Percentiles rank a stretch among this genome's conserved stretches.
These are phyloP conservation scores for Lasioglossum baleicum DNA, from an alignment of 1,140 invertebrate genomes.

Conservation along the genomic window DNA sequence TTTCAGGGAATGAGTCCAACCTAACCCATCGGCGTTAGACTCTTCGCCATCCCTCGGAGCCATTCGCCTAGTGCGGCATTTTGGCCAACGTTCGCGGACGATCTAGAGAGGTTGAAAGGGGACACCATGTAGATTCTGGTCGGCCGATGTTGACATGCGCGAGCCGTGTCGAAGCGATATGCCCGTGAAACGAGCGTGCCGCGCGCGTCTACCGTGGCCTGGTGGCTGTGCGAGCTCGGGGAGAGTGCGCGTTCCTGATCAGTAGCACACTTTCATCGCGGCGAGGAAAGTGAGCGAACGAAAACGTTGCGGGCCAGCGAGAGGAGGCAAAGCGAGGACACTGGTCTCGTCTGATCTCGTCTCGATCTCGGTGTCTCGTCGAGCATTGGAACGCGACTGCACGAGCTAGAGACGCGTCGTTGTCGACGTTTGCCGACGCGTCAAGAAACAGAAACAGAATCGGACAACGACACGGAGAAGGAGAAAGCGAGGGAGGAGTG, in stretches of 20 bases:
- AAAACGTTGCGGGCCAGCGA: constrained; percentile 35
- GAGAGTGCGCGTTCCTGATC: constrained; percentile 67
- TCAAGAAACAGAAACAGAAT: constrained; percentile 27
- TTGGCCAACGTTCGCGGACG: too few species aligned
- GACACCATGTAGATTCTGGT: too few species aligned
- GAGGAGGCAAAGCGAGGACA: too few species aligned
- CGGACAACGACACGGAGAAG: not conserved
- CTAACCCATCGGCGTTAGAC: too few species aligned
- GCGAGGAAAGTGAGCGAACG: constrained; percentile 69
- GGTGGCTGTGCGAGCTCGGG: constrained; percentile 35
- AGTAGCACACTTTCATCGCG: constrained; percentile 73
- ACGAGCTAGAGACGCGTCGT: constrained; percentile 20
- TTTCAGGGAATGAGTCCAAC: too few species aligned
- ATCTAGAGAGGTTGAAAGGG: too few species aligned
- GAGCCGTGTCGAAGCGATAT: not conserved
- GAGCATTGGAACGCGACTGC: constrained; percentile 12
- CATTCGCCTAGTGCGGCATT: too few species aligned
- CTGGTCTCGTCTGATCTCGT: constrained; percentile 18
- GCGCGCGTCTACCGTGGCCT: not conserved
- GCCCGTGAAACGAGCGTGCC: constrained; percentile 5
- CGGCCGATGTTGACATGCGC: constrained; percentile 22
- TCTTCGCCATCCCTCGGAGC: too few species aligned
- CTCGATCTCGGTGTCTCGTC: not conserved
- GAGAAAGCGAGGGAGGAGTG: constrained; percentile 28
- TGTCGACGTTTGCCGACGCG: not conserved